phyloP scores from a whole-genome alignment of 2,113 vertebrate genomes.

The Xerus inauris region DNA sequence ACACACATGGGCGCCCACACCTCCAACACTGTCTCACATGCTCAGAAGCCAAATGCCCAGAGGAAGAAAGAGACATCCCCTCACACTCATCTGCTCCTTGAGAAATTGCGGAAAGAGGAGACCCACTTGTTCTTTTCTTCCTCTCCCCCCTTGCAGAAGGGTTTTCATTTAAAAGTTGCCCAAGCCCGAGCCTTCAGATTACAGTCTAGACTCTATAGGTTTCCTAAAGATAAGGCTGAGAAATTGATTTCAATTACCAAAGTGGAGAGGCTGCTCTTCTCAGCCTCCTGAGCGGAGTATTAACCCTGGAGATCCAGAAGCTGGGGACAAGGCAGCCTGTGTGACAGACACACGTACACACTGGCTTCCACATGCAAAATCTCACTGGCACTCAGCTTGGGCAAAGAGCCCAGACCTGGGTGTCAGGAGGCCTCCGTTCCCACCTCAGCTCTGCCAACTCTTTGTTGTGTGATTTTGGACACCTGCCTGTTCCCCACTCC shows the following conservation, averaged over 20 bases:
- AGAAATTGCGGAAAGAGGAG: conserved; percentile 39
- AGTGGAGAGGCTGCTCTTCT: conserved; percentile 86
- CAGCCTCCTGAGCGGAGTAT: conserved; percentile 73
- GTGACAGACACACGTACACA: rapidly evolving
- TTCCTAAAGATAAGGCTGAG: conserved; percentile 90
- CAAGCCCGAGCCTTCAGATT: conserved; percentile 85
- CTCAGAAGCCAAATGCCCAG: conserved; percentile 32
- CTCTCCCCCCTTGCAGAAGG: conserved; percentile 61
- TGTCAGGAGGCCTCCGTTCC: neutral
- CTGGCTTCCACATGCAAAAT: neutral
- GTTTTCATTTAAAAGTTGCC: conserved; percentile 87
- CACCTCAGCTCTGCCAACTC: neutral
- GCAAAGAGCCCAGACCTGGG: neutral
- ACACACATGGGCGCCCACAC: neutral
- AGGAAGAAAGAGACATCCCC: neutral
- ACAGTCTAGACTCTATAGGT: conserved; percentile 88
- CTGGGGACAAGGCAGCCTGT: neutral
- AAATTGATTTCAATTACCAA: conserved; percentile 92
- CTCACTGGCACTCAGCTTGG: neutral
- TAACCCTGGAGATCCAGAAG: conserved; percentile 82
- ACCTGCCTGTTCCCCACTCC: neutral
- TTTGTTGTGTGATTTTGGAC: neutral
- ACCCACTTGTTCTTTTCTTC: conserved; percentile 36
- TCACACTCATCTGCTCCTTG: neutral
- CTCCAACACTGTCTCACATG: neutral